Evolutionary conservation across 2,888 invertebrate genomes (phyloP).

Genomic region (Cephus sareptanus): DNA sequence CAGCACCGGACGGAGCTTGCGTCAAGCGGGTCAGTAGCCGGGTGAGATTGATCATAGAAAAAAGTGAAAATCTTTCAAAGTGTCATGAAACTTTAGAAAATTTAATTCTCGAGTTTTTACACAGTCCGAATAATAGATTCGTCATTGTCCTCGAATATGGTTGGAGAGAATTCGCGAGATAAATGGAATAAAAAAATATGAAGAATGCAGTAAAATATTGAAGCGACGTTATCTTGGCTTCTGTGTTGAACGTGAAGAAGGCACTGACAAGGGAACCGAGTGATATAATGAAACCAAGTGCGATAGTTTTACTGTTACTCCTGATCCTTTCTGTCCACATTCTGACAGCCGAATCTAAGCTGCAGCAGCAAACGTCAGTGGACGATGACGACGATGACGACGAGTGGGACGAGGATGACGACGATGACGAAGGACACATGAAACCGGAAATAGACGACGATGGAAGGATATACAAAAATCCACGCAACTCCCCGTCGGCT

Average conservation of each 20-base stretch:
- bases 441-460: conserved; percentile 79
- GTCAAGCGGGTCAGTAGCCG: conserved; percentile 31
- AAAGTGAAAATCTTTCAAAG: neutral
- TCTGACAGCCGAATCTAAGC: conserved; percentile 54
- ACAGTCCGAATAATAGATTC: neutral
- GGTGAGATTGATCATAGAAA: conserved; percentile 29
- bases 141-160: neutral
- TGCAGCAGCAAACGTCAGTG: conserved; percentile 51
- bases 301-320: conserved; percentile 41
- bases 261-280: conserved; percentile 1
- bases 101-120: conserved; percentile 1
- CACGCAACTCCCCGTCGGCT: conserved; percentile 87
- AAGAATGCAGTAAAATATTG: neutral
- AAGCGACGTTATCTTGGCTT: neutral
- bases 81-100: conserved; percentile 1
- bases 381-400: conserved; percentile 70
- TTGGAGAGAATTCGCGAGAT: neutral
- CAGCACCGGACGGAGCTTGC: neutral
- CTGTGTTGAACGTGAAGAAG: neutral
- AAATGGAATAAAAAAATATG: neutral
- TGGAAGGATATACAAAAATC: conserved; percentile 87
- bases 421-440: conserved; percentile 54
- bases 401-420: conserved; percentile 67
- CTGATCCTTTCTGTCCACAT: conserved; percentile 48
- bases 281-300: conserved; percentile 51